These are phyloP conservation scores for Holacanthus passer DNA, from an alignment of 2,113 vertebrate genomes.

Conservation along the genomic window DNA sequence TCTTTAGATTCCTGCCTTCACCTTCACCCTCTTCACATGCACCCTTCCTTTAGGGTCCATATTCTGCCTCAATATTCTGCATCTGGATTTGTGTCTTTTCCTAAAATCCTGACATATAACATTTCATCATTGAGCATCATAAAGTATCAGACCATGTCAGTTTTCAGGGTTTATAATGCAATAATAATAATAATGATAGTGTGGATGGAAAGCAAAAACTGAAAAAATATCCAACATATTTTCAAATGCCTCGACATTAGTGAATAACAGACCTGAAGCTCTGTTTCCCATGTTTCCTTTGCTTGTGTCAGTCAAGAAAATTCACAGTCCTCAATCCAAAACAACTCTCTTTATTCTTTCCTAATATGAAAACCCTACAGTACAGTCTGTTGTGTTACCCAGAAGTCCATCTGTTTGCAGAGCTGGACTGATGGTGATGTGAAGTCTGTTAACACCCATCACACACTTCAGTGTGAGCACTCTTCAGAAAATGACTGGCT, in stretches of 20 bases:
- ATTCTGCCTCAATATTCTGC: not conserved
- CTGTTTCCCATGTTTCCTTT: not conserved
- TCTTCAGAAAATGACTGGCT: conserved; percentile 68
- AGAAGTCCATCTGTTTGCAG: conserved; percentile 19
- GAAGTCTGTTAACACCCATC: conserved; percentile 59
- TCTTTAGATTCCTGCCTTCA: not conserved
- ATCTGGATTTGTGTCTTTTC: not conserved
- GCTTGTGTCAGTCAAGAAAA: not conserved
- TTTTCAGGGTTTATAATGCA: not conserved
- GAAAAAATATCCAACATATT: not conserved
- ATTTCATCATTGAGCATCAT: not conserved
- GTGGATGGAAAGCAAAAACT: not conserved
- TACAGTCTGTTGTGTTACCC: not conserved
- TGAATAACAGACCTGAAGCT: not conserved
- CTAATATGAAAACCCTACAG: not conserved
- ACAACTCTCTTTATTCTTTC: not conserved
- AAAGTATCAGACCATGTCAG: not conserved
- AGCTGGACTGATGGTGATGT: conserved; percentile 27
- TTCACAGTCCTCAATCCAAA: not conserved
- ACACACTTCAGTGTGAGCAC: conserved; percentile 60
- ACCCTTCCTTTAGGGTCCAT: not conserved
- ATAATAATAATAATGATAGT: not conserved
- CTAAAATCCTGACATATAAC: not conserved
- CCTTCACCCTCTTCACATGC: not conserved
- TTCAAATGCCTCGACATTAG: not conserved